Evolutionary conservation across 2,888 invertebrate species (phyloP).

Genomic region (Drosophila testacea): DNA sequence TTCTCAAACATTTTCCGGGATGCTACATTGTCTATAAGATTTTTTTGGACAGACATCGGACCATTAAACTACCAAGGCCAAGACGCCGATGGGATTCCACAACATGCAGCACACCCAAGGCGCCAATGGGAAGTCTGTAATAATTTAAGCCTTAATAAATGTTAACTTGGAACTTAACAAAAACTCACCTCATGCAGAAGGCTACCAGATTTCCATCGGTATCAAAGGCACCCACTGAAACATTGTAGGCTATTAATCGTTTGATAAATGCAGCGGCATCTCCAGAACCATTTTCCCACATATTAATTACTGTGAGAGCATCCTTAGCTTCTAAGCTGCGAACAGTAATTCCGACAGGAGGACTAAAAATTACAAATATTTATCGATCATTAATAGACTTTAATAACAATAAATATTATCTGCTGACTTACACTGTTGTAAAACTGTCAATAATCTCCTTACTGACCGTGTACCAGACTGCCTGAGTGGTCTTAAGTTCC

Average conservation of each 20-base stretch:
- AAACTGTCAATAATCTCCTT: conserved; percentile 65
- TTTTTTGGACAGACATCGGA: conserved; percentile 12
- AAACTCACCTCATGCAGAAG: conserved; percentile 76
- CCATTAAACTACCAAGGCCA: conserved; percentile 16
- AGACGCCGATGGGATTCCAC: conserved; percentile 8
- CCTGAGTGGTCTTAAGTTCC: conserved; percentile 10
- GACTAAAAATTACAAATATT: conserved; percentile 39
- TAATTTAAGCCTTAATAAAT: neutral
- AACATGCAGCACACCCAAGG: conserved; percentile 20
- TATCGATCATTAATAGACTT: neutral
- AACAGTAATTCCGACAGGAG: conserved; percentile 64
- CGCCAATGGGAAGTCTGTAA: conserved; percentile 6
- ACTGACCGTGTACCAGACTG: conserved; percentile 69
- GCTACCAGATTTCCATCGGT: conserved; percentile 68
- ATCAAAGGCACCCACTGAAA: conserved; percentile 75
- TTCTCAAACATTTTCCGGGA: conserved; percentile 46
- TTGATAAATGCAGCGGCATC: conserved; percentile 63
- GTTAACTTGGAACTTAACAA: neutral
- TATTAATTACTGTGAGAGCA: conserved; percentile 63
- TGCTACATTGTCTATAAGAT: conserved; percentile 12
- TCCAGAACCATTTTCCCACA: conserved; percentile 72
- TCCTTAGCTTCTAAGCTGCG: conserved; percentile 55
- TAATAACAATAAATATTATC: neutral
- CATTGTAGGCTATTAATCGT: conserved; percentile 67
- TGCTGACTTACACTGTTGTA: conserved; percentile 55